Evolutionary conservation across 35 echinoderm and acorn worm species (phyloP), one percentile per base, ranked within the genome.

Genomic region (Acanthaster planci): DNA sequence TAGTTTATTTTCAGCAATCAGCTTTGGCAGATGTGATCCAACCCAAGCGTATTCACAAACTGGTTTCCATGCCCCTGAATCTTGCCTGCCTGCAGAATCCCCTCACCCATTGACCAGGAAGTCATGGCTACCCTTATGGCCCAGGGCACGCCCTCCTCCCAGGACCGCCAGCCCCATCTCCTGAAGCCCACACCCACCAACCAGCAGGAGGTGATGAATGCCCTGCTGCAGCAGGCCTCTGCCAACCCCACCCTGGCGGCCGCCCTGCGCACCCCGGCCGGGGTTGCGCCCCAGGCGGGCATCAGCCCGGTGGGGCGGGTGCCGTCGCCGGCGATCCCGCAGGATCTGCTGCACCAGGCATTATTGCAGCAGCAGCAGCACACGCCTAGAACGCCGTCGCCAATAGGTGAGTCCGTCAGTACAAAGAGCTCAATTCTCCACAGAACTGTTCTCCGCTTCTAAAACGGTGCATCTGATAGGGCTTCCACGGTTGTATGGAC

Each of bases 91-190:
- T 27, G 78, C 79, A 92, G 91, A 80, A 80, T 86, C 19, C 79
- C 87, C 17, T 94, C 92, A 37, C 92, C 92, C 37, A 67, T 94
- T 51, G 85, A 89, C 55, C 82, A 89, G 75, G 92, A 88, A 76
- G 82, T 89, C 34, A 78, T 94, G 87, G 39, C 87, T 19, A 78
- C 78, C 23, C 56, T 94, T 6, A 57, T 94, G 38, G 76, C 89
- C 67, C 78, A 42, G 19, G 82, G 40, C 44, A 26, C 75, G 8
- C 22, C 44, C 15, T 64, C 72, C 79, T 80, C 31, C 18, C 26
- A 53, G 29, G 44, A 36, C 18, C 35, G 38, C 8, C 52, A 60
- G 12, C 87, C 87, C 14, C 80, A 40, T 40, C 52, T 51, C 59
- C 31, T 84, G 60, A 40, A 80, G 55, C 57, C 36, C 8, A 27